Evolutionary conservation across 1,140 invertebrate species (phyloP), one percentile per base, ranked within the genome.

Genomic region (Geopemphigus sp.): DNA sequence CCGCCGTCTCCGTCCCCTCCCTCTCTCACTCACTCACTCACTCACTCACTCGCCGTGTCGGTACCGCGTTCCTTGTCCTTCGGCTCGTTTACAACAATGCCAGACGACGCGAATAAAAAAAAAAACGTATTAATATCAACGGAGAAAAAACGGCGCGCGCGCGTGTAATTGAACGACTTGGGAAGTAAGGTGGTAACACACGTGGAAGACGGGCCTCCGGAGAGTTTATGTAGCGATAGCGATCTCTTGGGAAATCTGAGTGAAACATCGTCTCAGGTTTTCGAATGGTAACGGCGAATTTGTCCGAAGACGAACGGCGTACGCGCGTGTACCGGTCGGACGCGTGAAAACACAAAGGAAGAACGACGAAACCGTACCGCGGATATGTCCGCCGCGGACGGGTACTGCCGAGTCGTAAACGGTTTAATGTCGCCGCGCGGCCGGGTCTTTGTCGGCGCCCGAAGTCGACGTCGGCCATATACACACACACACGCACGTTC

Each of bases 141-240:
- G 3, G 32, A 39, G 39, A 57, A 59, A 73, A 59, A 59, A 39
- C 12, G 39, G 61, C 39, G 63, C 57, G 26, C n/a, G 39, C 63
- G 74, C 29, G 29, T 57, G 29, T 78, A 78, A 78, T 78, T 78
- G 74, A 78, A 78, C 15, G 74, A 78, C 74, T 78, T 47, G 74
- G 57, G 74, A 78, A 78, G 57, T 63, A 47, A 61, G 56, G 57
- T 78, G 56, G 57, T 78, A 59, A 39, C 56, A 19, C 24, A 11
- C 47, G 8, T n/a, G 22, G n/a, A 61, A 76, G 54, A 39, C 24
- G 24, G 57, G 63, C 50, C 57, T 39, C 57, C 32, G 32, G n/a
- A n/a, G 57, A 47, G 39, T 47, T 76, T 19, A 53, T 11, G 26
- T 1, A n/a, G 17, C 1, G 74, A 78, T 78, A 78, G 10, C 57